Evolutionary conservation across 1,140 invertebrate genomes (phyloP).

Genomic region (Eriosoma lanigerum): DNA sequence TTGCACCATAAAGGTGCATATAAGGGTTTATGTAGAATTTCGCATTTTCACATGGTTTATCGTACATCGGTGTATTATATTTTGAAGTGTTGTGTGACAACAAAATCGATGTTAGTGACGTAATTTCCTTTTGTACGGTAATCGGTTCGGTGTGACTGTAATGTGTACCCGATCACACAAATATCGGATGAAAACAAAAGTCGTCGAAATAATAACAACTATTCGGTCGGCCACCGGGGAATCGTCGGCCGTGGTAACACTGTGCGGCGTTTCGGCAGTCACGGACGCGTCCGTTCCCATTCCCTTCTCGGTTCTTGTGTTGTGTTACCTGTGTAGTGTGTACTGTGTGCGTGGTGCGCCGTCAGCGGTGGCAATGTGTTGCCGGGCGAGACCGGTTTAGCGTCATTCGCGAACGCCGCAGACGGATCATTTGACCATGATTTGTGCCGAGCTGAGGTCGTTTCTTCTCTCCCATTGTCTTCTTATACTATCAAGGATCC

Average conservation of each 20-base stretch:
- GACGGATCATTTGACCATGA: conserved; percentile 45
- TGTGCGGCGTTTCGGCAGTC: not conserved
- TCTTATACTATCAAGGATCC: conserved; percentile 26
- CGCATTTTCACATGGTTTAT: no score
- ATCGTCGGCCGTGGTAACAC: conserved; percentile 14
- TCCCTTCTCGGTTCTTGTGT: not conserved
- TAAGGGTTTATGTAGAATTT: no score
- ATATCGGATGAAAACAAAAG: not conserved
- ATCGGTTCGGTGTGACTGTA: not conserved
- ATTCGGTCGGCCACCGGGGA: no score
- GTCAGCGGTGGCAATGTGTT: not conserved
- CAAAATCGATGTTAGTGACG: not conserved
- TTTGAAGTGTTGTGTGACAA: no score
- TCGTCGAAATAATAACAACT: no score
- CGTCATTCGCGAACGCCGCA: conserved; percentile 46
- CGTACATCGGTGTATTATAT: no score
- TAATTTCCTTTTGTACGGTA: not conserved
- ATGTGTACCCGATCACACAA: not conserved
- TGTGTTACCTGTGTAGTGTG: not conserved
- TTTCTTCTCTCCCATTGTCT: conserved; percentile 39
- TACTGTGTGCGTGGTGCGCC: not conserved
- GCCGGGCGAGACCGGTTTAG: conserved; percentile 40
- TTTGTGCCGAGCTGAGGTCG: conserved; percentile 44
- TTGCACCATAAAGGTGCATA: no score
- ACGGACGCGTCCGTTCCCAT: not conserved